Base-by-base conservation (phyloP, 1,140 invertebrate species). In the Bombus haemorrhoidalis region DNA sequence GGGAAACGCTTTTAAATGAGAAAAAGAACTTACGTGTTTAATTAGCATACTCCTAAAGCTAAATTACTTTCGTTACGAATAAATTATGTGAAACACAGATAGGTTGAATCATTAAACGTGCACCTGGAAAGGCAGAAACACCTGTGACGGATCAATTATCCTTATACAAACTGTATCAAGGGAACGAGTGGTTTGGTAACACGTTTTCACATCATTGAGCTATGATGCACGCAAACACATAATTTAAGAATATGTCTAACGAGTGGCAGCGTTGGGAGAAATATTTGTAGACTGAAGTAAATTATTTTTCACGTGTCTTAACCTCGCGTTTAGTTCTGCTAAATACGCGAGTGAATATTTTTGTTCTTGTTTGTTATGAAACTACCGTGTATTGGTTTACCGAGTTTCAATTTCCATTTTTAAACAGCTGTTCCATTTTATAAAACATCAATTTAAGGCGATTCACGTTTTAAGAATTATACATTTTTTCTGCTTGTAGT, bases 91-190 rank as follows among this genome's bases (percentile, higher is more conserved):
- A 76, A 76, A 37, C 41, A n/a, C 28, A 53, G 15, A 22, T 71
- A 32, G 13, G 18, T 18, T 25, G 76, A 53, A 39, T 69, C 76
- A 64, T 62, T 62, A 64, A 64, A 80, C 39, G 53, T 1, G 32
- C 73, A 80, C 28, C 53, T 80, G 76, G 37, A 71, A 78, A 69
- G 12, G 22, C n/a, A 72, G 47, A 34, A 84, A 84, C 76, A 84
- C 83, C 83, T 84, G 83, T 62, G 53, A 64, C 83, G 0, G 76
- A 80, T 85, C 72, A 73, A 72, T 80, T 57, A 85, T 47, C 10
- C 13, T 37, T n/a, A 39, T 43, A n/a, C 57, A 77, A 80, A 71
- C 32, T 25, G 10, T 47, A 13, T 47, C 34, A 34, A 47, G 80
- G 64, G 39, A 57, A 41, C 22, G 6, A 25, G 39, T 15, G 18